Evolutionary conservation across 2,113 vertebrate genomes (phyloP), one percentile per base, ranked within the genome.

Genomic region (Pithys albifrons): DNA sequence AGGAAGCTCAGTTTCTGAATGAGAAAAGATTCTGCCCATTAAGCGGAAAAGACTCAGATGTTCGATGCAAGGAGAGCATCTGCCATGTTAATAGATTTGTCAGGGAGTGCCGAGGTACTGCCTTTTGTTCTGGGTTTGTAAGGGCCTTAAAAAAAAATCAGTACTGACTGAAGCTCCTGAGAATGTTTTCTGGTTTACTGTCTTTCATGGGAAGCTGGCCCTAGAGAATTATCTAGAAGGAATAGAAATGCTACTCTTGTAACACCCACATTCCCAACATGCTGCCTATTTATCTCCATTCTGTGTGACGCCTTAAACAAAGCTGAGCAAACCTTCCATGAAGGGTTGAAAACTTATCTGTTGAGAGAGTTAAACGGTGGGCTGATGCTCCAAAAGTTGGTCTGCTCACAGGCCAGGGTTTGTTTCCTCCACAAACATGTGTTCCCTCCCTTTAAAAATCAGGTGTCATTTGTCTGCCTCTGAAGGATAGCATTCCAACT

Each of bases 1-100:
- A 73, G 88, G 75, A 90, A 85, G 67, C 45, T 91, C 25, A 8
- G 6, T 41, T 72, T 75, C 71, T 88, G 77, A 74, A 71, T 51
- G 64, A 91, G 81, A 93, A 92, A 91, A 92, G 59, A 29, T 74
- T 85, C 45, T 90, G 77, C 52, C 51, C 48, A 88, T 92, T 93
- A 88, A 82, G 73, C 0, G 0, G 80, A 28, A 95, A 83, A 94
- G 91, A 70, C 24, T 91, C 87, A 91, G 94, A 72, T 83, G 75
- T 88, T 73, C 83, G 52, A 80, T 91, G 49, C 82, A 76, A 88
- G 61, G 39, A 64, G 45, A 88, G 74, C 52, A 65, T 69, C 70
- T 54, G 52, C 74, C 75, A 70, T 55, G 45, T 73, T 73, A 89
- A 80, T 43, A 88, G 67, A 80, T 85, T 85, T 88, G 55, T 84